Conservation (phyloP, 1,140 invertebrate species). For the Colletes latitarsis region DNA sequence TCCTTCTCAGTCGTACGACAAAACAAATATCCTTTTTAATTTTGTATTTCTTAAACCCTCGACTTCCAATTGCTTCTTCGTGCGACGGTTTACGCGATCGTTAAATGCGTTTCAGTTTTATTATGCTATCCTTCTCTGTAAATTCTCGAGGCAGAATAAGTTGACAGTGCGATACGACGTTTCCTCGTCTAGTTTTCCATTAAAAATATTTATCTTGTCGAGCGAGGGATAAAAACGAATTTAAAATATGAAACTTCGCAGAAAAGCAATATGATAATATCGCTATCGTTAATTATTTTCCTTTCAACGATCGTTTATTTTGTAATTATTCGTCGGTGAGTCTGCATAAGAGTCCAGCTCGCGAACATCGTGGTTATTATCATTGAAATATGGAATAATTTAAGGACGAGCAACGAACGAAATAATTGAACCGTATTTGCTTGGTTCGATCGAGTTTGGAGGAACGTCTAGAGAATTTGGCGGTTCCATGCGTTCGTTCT, state of each 20-base stretch:
- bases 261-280: not conserved
- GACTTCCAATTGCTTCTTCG: no score
- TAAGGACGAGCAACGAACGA: not conserved
- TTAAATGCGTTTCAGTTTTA: no score
- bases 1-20: not conserved
- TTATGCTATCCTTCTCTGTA: no score
- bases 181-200: no score
- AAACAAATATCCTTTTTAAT: no score
- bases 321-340: not conserved
- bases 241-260: no score
- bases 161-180: no score
- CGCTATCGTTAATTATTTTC: not conserved
- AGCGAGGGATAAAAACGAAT: no score
- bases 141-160: no score
- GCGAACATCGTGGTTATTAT: not conserved
- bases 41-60: no score
- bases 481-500: not conserved
- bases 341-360: not conserved
- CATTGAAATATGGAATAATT: not conserved
- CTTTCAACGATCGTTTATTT: not conserved
- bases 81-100: no score
- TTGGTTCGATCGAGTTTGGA: not conserved
- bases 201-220: no score
- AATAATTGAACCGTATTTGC: not conserved
- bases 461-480: not conserved